phyloP scores from a whole-genome alignment of 2,113 vertebrate species.

The Numida meleagris region DNA sequence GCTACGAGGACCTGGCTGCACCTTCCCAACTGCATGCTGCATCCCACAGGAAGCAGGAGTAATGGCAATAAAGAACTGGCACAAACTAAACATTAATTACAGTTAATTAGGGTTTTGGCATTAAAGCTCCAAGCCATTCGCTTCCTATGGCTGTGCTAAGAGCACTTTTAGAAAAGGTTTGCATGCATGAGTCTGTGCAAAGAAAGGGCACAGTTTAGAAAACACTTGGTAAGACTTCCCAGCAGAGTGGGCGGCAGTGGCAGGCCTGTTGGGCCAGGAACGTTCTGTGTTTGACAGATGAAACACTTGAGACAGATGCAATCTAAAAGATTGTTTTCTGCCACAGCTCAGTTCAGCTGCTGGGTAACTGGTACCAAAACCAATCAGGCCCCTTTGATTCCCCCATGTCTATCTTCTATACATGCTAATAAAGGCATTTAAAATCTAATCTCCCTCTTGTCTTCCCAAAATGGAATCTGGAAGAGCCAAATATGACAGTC shows the following conservation, averaged over 20 bases:
- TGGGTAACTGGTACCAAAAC: conserved; percentile 38
- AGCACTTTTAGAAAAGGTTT: neutral
- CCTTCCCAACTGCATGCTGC: neutral
- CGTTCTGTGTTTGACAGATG: neutral
- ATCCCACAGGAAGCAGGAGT: neutral
- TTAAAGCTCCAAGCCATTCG: neutral
- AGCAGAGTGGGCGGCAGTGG: neutral
- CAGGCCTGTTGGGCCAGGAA: neutral
- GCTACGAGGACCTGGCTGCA: neutral
- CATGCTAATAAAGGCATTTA: conserved; percentile 37
- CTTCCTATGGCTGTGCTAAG: neutral
- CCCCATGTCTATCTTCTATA: neutral
- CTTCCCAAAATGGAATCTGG: conserved; percentile 53
- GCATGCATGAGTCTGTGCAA: neutral
- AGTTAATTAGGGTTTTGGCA: conserved; percentile 6
- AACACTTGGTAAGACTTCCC: neutral
- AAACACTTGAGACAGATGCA: conserved; percentile 31
- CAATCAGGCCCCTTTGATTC: conserved; percentile 34
- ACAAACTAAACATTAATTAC: neutral
- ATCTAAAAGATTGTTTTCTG: conserved; percentile 13
- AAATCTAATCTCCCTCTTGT: conserved; percentile 53
- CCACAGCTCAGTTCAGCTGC: conserved; percentile 21
- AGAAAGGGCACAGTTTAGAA: neutral
- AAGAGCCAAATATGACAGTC: conserved; percentile 38
- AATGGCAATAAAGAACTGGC: neutral